Conservation (phyloP, 2,888 invertebrate species). For the Dynastes grantii region DNA sequence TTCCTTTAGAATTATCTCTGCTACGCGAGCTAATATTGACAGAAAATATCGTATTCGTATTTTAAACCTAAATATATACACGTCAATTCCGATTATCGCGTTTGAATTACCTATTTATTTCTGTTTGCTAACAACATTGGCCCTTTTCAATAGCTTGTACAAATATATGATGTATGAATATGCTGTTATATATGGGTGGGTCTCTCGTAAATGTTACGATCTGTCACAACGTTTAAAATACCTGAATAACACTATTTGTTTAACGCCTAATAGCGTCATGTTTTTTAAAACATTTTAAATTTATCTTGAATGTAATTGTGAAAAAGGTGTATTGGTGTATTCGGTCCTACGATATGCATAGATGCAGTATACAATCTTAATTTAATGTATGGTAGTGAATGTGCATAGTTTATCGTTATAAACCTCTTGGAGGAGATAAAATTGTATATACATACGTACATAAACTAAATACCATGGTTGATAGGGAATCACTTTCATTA, state of each 20-base stretch:
- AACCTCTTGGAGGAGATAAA: too few species aligned
- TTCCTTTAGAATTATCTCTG: slow-evolving; percentile 9
- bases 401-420: too few species aligned
- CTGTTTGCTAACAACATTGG: slow-evolving; percentile 39
- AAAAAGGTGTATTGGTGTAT: not conserved
- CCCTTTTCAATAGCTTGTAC: slow-evolving; percentile 38
- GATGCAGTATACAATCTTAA: too few species aligned
- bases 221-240: slow-evolving; percentile 28
- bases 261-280: slow-evolving; percentile 1
- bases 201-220: slow-evolving; percentile 6
- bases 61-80: slow-evolving; percentile 25
- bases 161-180: slow-evolving; percentile 18
- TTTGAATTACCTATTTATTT: slow-evolving; percentile 47
- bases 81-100: slow-evolving; percentile 39
- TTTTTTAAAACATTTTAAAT: not conserved
- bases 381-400: too few species aligned
- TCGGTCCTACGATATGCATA: too few species aligned
- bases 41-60: slow-evolving; percentile 22
- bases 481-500: too few species aligned
- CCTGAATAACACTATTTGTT: slow-evolving; percentile 22
- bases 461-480: too few species aligned
- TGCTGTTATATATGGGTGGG: not conserved
- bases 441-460: too few species aligned
- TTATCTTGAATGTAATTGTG: slow-evolving; percentile 1
- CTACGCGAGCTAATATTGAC: slow-evolving; percentile 8